These are phyloP conservation scores for Vombatus ursinus DNA, from an alignment of 2,113 vertebrate genomes.

Conservation along the genomic window DNA sequence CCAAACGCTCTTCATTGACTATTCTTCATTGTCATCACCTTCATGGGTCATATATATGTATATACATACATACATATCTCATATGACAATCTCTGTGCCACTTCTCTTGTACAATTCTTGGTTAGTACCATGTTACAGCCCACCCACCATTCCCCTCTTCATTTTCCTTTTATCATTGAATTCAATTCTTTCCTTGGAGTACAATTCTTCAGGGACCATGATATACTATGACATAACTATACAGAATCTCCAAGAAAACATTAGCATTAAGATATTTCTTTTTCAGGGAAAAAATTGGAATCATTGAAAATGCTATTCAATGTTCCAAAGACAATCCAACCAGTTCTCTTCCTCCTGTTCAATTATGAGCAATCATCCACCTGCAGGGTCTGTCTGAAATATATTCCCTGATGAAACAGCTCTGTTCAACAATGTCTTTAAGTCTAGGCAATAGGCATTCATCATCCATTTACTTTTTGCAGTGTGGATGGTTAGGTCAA, in stretches of 20 bases:
- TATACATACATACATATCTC: too few species aligned
- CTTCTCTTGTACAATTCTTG: not conserved
- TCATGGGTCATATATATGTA: not conserved
- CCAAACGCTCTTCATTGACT: not conserved
- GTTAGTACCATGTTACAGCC: not conserved
- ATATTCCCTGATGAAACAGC: not conserved
- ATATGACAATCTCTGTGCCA: not conserved
- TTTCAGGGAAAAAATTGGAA: not conserved
- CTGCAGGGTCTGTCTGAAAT: not conserved
- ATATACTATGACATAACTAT: not conserved
- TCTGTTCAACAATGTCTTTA: not conserved
- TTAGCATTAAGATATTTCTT: not conserved
- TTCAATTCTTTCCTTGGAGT: not conserved
- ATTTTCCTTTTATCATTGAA: not conserved
- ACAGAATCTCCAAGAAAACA: not conserved
- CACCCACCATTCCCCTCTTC: not conserved
- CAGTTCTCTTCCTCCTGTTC: not conserved
- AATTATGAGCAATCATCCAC: not conserved
- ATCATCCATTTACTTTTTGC: not conserved
- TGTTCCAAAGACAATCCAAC: not conserved
- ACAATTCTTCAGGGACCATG: not conserved
- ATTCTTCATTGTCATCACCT: not conserved
- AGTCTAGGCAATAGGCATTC: not conserved
- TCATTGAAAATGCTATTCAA: not conserved
- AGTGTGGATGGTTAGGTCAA: not conserved